These are phyloP conservation scores for Diplodus puntazzo DNA, from an alignment of 2,797 vertebrate species.

Conservation along the genomic window DNA sequence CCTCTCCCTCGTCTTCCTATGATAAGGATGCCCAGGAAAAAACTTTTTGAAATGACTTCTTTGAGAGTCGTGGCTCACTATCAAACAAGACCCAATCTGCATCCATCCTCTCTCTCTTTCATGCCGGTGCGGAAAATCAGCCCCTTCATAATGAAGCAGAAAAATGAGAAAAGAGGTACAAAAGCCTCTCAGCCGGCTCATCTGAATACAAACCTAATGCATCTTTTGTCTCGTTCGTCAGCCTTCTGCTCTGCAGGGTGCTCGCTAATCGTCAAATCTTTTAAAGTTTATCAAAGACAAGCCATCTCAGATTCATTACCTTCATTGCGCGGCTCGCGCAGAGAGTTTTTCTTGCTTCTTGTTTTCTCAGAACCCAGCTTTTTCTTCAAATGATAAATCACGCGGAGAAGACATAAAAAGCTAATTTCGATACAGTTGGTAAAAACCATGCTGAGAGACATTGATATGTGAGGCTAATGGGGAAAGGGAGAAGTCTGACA, in stretches of 20 bases:
- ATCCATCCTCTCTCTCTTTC: slow-evolving; percentile 48
- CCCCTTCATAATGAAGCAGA: slow-evolving; percentile 53
- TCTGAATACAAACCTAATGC: slow-evolving; percentile 37
- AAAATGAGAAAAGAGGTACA: slow-evolving; percentile 37
- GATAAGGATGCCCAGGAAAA: slow-evolving; percentile 26
- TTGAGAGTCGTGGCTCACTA: slow-evolving; percentile 30
- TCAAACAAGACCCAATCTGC: slow-evolving; percentile 56
- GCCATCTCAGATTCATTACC: slow-evolving; percentile 48
- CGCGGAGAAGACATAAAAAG: slow-evolving; percentile 34
- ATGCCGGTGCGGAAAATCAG: slow-evolving; percentile 30
- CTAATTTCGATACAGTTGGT: slow-evolving; percentile 46
- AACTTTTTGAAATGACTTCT: slow-evolving; percentile 45
- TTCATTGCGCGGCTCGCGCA: slow-evolving; percentile 13
- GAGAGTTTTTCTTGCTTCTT: slow-evolving; percentile 2
- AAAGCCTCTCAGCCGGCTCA: slow-evolving; percentile 20
- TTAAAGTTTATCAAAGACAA: slow-evolving; percentile 44
- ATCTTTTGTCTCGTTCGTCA: slow-evolving; percentile 55
- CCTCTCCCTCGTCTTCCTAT: slow-evolving; percentile 14
- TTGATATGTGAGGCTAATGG: slow-evolving; percentile 51
- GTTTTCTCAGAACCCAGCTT: slow-evolving; percentile 39
- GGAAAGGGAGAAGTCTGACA: slow-evolving; percentile 33
- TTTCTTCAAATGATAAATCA: slow-evolving; percentile 36
- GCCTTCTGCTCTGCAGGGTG: slow-evolving; percentile 35
- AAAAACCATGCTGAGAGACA: slow-evolving; percentile 33
- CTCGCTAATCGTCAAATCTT: slow-evolving; percentile 52